phyloP scores from a whole-genome alignment of 2,888 invertebrate genomes.

The Malacosoma neustria region DNA sequence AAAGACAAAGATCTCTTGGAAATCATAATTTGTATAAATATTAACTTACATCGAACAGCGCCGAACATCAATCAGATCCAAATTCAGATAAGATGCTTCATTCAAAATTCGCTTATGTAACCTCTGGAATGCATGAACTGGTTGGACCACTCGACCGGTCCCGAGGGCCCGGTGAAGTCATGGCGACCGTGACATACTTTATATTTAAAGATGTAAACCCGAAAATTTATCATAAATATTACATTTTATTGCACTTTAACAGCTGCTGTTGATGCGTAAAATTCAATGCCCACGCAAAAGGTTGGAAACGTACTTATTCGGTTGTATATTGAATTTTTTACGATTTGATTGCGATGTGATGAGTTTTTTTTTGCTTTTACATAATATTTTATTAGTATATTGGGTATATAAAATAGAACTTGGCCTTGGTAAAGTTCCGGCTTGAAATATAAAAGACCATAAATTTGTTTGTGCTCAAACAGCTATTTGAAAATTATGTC shows the following conservation, averaged over 20 bases:
- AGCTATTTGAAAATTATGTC: too few relatives aligned
- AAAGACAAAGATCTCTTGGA: not conserved
- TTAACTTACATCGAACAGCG: not conserved
- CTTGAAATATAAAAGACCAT: too few relatives aligned
- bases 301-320: too few relatives aligned
- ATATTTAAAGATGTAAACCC: conserved; percentile 19
- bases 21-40: not conserved
- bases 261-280: too few relatives aligned
- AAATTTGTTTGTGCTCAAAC: too few relatives aligned
- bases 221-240: conserved; percentile 21
- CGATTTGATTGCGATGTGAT: too few relatives aligned
- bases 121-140: conserved; percentile 6
- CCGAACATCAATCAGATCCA: not conserved
- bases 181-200: conserved; percentile 40
- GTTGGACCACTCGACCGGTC: conserved; percentile 31
- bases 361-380: too few relatives aligned
- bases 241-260: conserved; percentile 21
- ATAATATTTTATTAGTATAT: too few relatives aligned
- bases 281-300: too few relatives aligned
- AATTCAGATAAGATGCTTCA: not conserved
- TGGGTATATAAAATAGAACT: too few relatives aligned
- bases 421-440: too few relatives aligned
- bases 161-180: conserved; percentile 33
- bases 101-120: conserved; percentile 15
- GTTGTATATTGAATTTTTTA: too few relatives aligned